Evolutionary conservation across 2,113 vertebrate genomes (phyloP), one percentile per base, ranked within the genome.

Genomic region (Heptranchias perlo): DNA sequence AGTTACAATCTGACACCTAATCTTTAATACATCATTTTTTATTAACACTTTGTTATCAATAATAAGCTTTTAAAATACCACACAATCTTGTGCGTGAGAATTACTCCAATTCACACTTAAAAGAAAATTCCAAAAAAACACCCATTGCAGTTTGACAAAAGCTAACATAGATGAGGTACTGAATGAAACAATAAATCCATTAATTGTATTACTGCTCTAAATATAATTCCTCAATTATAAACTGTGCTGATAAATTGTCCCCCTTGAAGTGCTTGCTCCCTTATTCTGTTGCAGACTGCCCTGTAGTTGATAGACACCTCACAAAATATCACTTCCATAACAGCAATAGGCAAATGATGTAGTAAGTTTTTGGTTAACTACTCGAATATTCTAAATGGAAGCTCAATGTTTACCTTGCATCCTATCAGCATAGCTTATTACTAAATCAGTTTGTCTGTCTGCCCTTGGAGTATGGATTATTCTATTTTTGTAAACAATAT

Each of bases 21-120:
- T 93, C 91, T 62, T 64, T 93, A 93, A 93, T 94, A 65, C 62
- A 31, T 94, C 39, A 95, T 44, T 3, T 93, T 93, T 93, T 31
- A 95, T 95, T 52, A 95, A 95, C 44, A 95, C 44, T 91, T 89
- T 94, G 44, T 94, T 67, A 94, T 94, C 67, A 7, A 67, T 94
- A 67, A 94, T 94, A 28, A 94, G n/a, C 62, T 67, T 67, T 94
- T 67, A 47, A 67, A 47, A 44, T 67, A 52, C 35, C 94, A 95
- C 39, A 62, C 94, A 95, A 69, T 52, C 65, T 28, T 73, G 44
- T 69, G 31, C 94, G 52, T 52, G 44, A 73, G 49, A 95, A 95
- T 69, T 73, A 95, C 62, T 95, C 44, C 65, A 69, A 95, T 73
- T 95, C 64, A 95, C 94, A 73, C 64, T 52, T 49, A 65, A 95